Percentiles rank a stretch among this genome's conserved stretches.
Conservation (phyloP, 2,113 vertebrate genomes). For the Anarhynchus alexandrinus region DNA sequence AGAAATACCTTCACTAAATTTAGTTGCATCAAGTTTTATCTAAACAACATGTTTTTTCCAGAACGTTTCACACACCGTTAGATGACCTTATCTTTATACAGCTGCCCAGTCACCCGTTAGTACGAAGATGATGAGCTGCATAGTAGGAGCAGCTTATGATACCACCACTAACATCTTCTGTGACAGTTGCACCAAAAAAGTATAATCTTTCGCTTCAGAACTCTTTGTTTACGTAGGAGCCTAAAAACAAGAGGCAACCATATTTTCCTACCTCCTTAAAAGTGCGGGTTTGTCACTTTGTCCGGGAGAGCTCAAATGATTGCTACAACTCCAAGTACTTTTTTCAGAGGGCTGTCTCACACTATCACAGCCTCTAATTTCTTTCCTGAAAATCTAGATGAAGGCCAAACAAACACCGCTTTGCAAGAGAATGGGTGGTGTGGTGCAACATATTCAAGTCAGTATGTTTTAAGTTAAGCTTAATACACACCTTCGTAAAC, state of each 20-base stretch:
- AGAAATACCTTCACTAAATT: not conserved
- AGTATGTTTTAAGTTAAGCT: not conserved
- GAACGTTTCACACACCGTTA: not conserved
- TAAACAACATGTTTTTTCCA: not conserved
- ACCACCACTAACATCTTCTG: not conserved
- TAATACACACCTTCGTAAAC: not conserved
- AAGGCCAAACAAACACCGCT: not conserved
- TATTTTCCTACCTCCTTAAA: not conserved
- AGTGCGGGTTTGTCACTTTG: fast-evolving
- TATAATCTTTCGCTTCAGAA: not conserved
- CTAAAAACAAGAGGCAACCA: not conserved
- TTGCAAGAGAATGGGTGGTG: not conserved
- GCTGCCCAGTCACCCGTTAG: not conserved
- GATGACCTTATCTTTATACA: not conserved
- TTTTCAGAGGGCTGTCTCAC: not conserved
- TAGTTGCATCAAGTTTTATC: not conserved
- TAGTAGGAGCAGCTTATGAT: not conserved
- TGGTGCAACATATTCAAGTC: not conserved
- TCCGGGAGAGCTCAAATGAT: not conserved
- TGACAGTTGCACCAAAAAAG: not conserved
- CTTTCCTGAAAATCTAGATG: not conserved
- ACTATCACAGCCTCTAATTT: not conserved
- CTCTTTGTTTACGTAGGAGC: not conserved
- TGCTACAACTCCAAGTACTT: not conserved
- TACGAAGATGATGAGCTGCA: not conserved